Evolutionary conservation across 2,888 invertebrate species (phyloP).

Genomic region (Pseudococcus longispinus): DNA sequence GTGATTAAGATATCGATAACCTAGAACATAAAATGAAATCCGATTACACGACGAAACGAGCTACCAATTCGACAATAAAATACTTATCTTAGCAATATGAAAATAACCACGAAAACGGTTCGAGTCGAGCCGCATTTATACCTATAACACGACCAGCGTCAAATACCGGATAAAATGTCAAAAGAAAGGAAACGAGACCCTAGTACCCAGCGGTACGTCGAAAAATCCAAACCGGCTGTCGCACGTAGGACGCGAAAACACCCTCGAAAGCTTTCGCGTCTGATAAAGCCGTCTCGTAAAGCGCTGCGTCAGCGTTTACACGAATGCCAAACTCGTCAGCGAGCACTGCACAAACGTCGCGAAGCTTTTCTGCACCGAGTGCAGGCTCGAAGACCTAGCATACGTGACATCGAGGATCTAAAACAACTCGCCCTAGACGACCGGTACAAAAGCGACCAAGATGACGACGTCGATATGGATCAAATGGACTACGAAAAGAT

Average conservation of each 20-base stretch:
- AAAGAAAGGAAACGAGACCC: conserved; percentile 21
- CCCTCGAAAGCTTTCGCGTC: neutral
- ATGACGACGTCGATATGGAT: neutral
- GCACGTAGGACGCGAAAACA: neutral
- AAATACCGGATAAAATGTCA: neutral
- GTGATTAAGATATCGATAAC: conserved; percentile 62
- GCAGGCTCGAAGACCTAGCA: neutral
- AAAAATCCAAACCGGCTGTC: neutral
- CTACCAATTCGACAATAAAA: neutral
- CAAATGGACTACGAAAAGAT: conserved; percentile 42
- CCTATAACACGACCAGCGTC: neutral
- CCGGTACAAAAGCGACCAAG: neutral
- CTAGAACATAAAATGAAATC: conserved; percentile 59
- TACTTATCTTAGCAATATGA: conserved; percentile 7
- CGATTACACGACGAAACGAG: neutral
- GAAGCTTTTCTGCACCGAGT: neutral
- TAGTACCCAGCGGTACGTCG: neutral
- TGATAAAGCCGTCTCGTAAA: neutral
- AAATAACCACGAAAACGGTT: neutral
- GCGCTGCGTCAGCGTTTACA: neutral
- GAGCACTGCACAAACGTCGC: neutral
- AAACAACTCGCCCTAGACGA: neutral
- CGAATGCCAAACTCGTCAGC: neutral
- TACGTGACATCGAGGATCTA: neutral
- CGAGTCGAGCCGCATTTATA: neutral